Evolutionary conservation across 1,140 invertebrate genomes (phyloP).

Genomic region (Xylocopa sonorina): DNA sequence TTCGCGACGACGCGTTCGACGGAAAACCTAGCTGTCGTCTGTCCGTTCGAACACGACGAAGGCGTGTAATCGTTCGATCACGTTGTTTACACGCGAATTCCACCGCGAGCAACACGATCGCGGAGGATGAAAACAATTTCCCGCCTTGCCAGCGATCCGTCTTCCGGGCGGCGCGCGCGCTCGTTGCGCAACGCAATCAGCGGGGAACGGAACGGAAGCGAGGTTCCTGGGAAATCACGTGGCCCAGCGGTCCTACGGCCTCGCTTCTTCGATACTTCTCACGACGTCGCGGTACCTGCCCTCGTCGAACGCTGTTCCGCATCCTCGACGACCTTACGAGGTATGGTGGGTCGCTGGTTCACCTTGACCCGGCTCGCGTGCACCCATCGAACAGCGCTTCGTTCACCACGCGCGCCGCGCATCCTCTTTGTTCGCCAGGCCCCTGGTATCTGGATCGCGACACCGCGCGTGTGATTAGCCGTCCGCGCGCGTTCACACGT

Average conservation of each 20-base stretch:
- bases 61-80: too few relatives aligned
- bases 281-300: conserved; percentile 54
- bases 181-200: conserved; percentile 19
- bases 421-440: conserved; percentile 8
- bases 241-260: conserved; percentile 57
- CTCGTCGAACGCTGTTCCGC: background rate
- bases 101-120: conserved; percentile 16
- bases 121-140: conserved; percentile 37
- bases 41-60: too few relatives aligned
- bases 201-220: conserved; percentile 46
- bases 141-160: background rate
- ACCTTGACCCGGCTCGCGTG: conserved; percentile 55
- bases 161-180: background rate
- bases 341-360: conserved; percentile 20
- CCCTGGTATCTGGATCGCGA: conserved; percentile 32
- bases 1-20: too few relatives aligned
- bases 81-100: too few relatives aligned
- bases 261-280: conserved; percentile 63
- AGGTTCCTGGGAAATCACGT: conserved; percentile 58
- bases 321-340: background rate
- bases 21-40: too few relatives aligned
- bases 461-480: conserved; percentile 40
- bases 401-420: conserved; percentile 6
- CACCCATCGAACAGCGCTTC: conserved; percentile 32
- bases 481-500: conserved; percentile 38